These are phyloP conservation scores for Rhodeus uyekii DNA, from an alignment of 2,797 vertebrate species.

Conservation along the genomic window DNA sequence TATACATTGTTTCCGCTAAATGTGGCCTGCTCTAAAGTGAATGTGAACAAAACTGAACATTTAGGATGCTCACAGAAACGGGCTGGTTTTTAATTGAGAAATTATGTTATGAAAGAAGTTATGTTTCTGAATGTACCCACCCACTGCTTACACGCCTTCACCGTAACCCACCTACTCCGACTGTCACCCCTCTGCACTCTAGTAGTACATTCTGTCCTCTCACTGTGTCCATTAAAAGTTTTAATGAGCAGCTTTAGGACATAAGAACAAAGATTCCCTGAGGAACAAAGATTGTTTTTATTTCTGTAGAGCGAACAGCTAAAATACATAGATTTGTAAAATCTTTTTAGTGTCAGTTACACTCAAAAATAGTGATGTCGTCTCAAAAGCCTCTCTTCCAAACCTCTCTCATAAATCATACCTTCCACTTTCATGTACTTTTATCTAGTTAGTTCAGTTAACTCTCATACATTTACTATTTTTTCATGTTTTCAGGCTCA, in stretches of 20 bases:
- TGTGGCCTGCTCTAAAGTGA: background rate
- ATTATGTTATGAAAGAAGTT: too few relatives aligned
- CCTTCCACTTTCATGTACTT: too few relatives aligned
- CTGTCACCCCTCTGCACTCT: background rate
- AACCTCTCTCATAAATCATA: background rate
- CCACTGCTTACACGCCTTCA: background rate
- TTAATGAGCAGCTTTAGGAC: background rate
- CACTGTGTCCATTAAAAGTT: background rate
- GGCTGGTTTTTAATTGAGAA: background rate
- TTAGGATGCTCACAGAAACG: background rate
- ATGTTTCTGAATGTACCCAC: background rate
- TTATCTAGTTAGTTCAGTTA: background rate
- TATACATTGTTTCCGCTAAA: background rate
- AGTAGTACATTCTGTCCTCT: background rate
- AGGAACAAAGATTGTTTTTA: background rate
- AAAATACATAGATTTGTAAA: background rate
- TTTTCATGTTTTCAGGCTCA: background rate
- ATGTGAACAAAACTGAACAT: background rate
- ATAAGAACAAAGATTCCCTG: background rate
- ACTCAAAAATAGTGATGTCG: background rate
- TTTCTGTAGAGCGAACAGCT: background rate
- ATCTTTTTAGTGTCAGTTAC: background rate
- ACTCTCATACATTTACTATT: background rate
- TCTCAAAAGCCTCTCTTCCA: background rate
- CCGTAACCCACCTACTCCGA: background rate